These are phyloP conservation scores for Drosophila quadrilineata DNA, from an alignment of 1,140 invertebrate species.

Conservation along the genomic window DNA sequence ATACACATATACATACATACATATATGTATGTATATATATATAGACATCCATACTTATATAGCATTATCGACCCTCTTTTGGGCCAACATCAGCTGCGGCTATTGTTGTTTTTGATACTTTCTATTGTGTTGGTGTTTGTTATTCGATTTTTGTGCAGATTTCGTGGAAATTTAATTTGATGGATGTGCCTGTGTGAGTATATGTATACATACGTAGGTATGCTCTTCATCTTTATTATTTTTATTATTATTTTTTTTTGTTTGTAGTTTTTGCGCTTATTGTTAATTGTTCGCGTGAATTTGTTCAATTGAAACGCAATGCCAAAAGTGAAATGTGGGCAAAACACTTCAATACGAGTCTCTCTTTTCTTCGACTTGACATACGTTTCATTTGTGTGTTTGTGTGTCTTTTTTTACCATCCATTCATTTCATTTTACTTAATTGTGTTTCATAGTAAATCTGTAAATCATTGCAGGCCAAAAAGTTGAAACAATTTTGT, in stretches of 20 bases:
- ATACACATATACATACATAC: no score
- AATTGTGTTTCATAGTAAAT: conserved; percentile 34
- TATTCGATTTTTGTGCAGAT: conserved; percentile 40
- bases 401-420: conserved; percentile 23
- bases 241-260: conserved; percentile 38
- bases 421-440: conserved; percentile 6
- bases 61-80: background rate
- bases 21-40: no score
- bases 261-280: conserved; percentile 41
- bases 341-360: conserved; percentile 57
- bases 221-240: conserved; percentile 10
- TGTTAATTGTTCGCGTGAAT: conserved; percentile 81
- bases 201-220: no score
- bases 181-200: background rate
- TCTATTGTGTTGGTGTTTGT: conserved; percentile 42
- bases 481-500: conserved; percentile 17
- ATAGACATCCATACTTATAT: no score
- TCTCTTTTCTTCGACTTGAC: conserved; percentile 11
- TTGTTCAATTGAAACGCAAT: conserved; percentile 78
- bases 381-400: conserved; percentile 25
- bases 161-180: conserved; percentile 50
- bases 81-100: conserved; percentile 10
- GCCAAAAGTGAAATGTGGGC: conserved; percentile 77
- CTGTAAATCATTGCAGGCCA: background rate
- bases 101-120: conserved; percentile 19